Evolutionary conservation across 2,888 invertebrate genomes (phyloP).

Genomic region (Drosophila neotestacea): DNA sequence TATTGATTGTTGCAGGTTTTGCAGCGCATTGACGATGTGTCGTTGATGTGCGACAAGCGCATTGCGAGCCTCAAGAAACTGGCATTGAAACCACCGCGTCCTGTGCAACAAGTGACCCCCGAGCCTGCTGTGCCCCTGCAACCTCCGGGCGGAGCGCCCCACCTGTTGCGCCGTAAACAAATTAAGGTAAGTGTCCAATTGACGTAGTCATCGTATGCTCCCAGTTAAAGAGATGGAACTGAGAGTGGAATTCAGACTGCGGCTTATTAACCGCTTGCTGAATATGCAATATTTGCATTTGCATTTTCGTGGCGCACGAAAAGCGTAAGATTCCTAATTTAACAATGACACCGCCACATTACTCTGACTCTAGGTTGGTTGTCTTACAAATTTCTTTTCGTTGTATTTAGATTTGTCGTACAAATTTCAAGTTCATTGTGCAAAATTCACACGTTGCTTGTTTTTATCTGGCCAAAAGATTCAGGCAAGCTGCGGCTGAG

Average conservation of each 20-base stretch:
- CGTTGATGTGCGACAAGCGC: constrained; percentile 95
- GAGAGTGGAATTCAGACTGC: background rate
- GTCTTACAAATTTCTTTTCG: constrained; percentile 39
- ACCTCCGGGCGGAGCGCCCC: constrained; percentile 87
- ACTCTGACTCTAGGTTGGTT: constrained; percentile 11
- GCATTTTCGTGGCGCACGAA: constrained; percentile 34
- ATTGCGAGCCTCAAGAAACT: constrained; percentile 90
- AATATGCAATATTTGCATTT: constrained; percentile 47
- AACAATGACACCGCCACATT: constrained; percentile 50
- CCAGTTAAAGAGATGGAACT: background rate
- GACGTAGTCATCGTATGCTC: constrained; percentile 8
- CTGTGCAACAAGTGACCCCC: constrained; percentile 92
- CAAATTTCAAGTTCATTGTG: constrained; percentile 74
- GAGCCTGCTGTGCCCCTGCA: constrained; percentile 88
- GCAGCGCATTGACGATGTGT: constrained; percentile 97
- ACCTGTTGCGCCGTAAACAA: constrained; percentile 80
- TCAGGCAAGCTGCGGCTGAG: constrained; percentile 25
- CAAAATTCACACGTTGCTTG: constrained; percentile 63
- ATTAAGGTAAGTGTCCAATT: constrained; percentile 80
- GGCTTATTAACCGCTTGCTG: constrained; percentile 43
- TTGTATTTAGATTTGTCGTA: constrained; percentile 44
- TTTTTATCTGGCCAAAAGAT: constrained; percentile 51
- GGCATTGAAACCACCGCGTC: constrained; percentile 90
- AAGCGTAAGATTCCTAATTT: constrained; percentile 41
- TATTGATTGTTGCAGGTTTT: constrained; percentile 88